Conservation (phyloP, 2,888 invertebrate species). For the Rotaria macrura region DNA sequence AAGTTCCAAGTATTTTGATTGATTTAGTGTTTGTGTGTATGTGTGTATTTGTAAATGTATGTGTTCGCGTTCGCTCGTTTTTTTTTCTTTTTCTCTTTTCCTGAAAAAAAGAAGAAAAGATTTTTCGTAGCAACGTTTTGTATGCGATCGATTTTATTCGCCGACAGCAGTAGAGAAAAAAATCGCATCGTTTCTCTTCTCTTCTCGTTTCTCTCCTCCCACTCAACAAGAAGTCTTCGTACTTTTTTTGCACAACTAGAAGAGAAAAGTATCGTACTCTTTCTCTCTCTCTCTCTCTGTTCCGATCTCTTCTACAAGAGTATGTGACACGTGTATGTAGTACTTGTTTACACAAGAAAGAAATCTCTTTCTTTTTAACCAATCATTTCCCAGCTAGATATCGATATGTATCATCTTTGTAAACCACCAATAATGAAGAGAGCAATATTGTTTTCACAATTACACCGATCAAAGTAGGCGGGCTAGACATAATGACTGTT, state of each 20-base stretch:
- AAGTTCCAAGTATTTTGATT: background rate
- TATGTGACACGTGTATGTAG: conserved; percentile 3
- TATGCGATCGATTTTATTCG: conserved; percentile 8
- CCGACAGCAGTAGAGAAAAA: background rate
- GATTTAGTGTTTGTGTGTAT: background rate
- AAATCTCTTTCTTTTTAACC: background rate
- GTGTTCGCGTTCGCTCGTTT: background rate
- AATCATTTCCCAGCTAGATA: background rate
- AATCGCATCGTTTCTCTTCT: background rate
- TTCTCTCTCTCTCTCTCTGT: background rate
- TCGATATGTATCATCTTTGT: background rate
- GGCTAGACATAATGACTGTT: conserved; percentile 12
- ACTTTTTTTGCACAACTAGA: conserved; percentile 1
- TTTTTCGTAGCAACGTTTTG: conserved; percentile 15
- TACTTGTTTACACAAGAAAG: conserved; percentile 12
- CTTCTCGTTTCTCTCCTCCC: background rate
- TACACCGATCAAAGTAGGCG: conserved; percentile 15
- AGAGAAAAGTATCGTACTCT: conserved; percentile 7
- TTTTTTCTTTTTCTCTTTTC: conserved; percentile 14
- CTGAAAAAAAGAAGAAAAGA: background rate
- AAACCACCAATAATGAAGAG: background rate
- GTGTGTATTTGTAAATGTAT: conserved; percentile 3
- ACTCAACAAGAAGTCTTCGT: background rate
- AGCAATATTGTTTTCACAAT: conserved; percentile 3
- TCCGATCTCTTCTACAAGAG: background rate